Conservation (phyloP, 2,888 invertebrate genomes). For the Synergus umbraculus region DNA sequence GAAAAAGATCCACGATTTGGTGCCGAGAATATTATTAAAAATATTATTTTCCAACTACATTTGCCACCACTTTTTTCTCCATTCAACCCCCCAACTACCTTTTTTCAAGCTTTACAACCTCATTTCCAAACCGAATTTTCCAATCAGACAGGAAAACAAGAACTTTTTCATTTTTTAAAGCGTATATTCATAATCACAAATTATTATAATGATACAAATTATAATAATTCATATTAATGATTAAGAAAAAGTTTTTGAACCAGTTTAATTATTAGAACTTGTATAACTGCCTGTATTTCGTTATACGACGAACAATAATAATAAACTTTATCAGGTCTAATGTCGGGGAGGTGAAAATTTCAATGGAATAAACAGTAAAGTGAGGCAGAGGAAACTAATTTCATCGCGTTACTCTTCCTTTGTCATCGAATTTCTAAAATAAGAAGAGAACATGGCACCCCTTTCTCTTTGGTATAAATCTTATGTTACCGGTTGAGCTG, state of each 20-base stretch:
- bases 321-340: constrained; percentile 16
- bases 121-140: too few species aligned
- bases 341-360: background rate
- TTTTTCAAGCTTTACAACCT: too few species aligned
- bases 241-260: too few species aligned
- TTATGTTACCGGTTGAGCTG: constrained; percentile 75
- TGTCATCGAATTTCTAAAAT: constrained; percentile 41
- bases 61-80: too few species aligned
- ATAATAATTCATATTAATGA: too few species aligned
- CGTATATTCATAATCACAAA: too few species aligned
- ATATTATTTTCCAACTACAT: background rate
- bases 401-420: constrained; percentile 32
- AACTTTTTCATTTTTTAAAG: too few species aligned
- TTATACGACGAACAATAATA: background rate
- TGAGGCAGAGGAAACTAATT: constrained; percentile 38
- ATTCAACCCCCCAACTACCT: too few species aligned
- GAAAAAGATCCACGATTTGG: background rate
- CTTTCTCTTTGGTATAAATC: constrained; percentile 71
- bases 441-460: constrained; percentile 42
- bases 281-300: background rate
- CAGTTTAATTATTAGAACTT: background rate
- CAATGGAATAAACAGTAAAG: constrained; percentile 30
- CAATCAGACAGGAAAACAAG: too few species aligned
- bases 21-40: background rate
- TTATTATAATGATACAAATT: too few species aligned